Conservation (phyloP, 2,888 invertebrate species). For the Pimpla rufipes region DNA sequence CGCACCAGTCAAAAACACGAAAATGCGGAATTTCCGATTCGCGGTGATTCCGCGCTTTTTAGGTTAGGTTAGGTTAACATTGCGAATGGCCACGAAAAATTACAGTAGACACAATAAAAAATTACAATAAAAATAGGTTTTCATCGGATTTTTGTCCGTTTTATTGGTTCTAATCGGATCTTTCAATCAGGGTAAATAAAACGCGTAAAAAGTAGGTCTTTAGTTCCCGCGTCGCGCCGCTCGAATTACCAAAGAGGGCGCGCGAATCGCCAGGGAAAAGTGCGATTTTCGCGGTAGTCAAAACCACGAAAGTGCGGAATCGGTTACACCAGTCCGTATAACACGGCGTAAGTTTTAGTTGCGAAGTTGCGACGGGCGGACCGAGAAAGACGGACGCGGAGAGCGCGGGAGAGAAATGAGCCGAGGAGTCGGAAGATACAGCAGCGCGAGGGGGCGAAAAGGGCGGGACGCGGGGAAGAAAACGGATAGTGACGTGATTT, state of each 20-base stretch:
- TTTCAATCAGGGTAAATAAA: too few species aligned
- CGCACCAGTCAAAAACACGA: too few species aligned
- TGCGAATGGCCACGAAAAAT: too few species aligned
- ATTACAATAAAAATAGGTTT: too few species aligned
- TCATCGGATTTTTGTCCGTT: too few species aligned
- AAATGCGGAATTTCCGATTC: too few species aligned
- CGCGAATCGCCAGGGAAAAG: background rate
- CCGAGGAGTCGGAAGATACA: conserved; percentile 11
- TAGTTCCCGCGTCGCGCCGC: too few species aligned
- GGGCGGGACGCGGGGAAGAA: background rate
- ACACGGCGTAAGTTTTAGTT: conserved; percentile 56
- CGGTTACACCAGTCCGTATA: conserved; percentile 61
- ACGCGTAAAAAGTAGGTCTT: too few species aligned
- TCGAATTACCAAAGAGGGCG: background rate
- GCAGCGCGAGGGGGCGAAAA: background rate
- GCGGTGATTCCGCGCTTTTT: too few species aligned
- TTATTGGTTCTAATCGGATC: too few species aligned
- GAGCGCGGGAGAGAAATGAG: conserved; percentile 41
- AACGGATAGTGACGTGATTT: conserved; percentile 20
- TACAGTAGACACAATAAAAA: too few species aligned
- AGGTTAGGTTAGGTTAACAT: too few species aligned
- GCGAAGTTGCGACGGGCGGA: conserved; percentile 10
- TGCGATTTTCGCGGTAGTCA: conserved; percentile 24
- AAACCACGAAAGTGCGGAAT: conserved; percentile 64
- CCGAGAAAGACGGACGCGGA: conserved; percentile 27